Percentiles rank a stretch among this genome's conserved stretches.
phyloP scores from a whole-genome alignment of 2,888 invertebrate genomes.

The Latrodectus hesperus region DNA sequence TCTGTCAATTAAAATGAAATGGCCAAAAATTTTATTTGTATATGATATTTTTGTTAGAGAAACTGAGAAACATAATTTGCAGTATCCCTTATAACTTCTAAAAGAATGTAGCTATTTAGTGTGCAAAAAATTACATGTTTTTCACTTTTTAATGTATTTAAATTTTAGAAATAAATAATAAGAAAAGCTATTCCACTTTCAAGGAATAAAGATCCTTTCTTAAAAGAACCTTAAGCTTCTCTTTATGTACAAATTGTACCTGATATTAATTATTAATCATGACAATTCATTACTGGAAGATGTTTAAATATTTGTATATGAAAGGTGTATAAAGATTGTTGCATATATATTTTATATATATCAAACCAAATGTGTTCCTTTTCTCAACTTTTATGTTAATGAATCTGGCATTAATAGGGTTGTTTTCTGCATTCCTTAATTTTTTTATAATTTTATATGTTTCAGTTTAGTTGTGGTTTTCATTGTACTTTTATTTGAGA shows the following conservation, averaged over 20 bases:
- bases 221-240: too few species aligned
- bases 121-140: too few species aligned
- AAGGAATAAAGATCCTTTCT: too few species aligned
- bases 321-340: background rate
- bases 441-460: background rate
- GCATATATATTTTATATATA: conserved; percentile 1
- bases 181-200: too few species aligned
- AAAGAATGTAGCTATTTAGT: too few species aligned
- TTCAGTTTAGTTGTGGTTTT: background rate
- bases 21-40: too few species aligned
- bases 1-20: too few species aligned
- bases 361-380: background rate
- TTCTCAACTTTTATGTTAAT: background rate
- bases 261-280: conserved; percentile 1
- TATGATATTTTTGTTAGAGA: too few species aligned
- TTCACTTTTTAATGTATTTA: too few species aligned
- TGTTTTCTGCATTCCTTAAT: background rate
- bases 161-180: too few species aligned
- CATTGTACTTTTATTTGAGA: background rate
- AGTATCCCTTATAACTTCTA: too few species aligned
- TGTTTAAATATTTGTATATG: background rate
- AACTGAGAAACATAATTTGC: too few species aligned
- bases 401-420: conserved; percentile 5
- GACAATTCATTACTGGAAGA: background rate
- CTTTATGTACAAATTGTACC: background rate